Evolutionary conservation across 2,888 invertebrate genomes (phyloP), one percentile per base, ranked within the genome.

Genomic region (Drosophila parthenogenetica): DNA sequence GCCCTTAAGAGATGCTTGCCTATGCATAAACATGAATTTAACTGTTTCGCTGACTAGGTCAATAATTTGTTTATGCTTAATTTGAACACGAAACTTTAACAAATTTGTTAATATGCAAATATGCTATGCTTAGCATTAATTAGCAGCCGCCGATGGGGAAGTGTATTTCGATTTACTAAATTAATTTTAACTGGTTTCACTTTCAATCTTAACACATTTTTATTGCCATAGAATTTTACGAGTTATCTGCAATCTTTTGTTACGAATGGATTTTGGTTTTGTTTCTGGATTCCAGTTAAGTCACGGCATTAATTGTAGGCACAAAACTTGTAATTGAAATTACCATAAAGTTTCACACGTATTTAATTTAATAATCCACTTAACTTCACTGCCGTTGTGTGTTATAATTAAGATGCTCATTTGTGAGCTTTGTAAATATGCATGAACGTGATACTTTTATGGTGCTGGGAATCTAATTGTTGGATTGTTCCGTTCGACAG

Each of bases 361-460:
- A 62, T 62, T 62, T 65, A 13, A 60, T 54, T 63, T 74, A 64
- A 75, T 71, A 61, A 64, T 54, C 35, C 54, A 42, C 59, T 63
- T 57, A 14, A 19, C 48, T 48, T 17, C 25, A 5, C 17, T 19
- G 17, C 17, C 16, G 42, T 17, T 42, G 42, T 66, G 61, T 57
- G 29, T 60, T 61, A 63, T 66, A 83, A 81, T 83, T 75, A 77
- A 71, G 48, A 64, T 79, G 69, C 53, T 71, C 58, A 79, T 61
- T 67, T 76, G 62, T 57, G 46, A 55, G 54, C 58, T 63, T 35
- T 45, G 64, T 71, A 70, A 69, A 62, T 57, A 60, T 66, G 51
- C 35, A 14, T 35, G 46, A 39, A 40, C 57, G 57, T 57, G 45
- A 40, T 71, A 45, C 22, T 62, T 54, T 49, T 19, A 14, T 14